A percentile compares a stretch with the other conserved stretches of the same genome.
phyloP scores from a whole-genome alignment of 2,888 invertebrate genomes.

The Cerceris ruficornis region DNA sequence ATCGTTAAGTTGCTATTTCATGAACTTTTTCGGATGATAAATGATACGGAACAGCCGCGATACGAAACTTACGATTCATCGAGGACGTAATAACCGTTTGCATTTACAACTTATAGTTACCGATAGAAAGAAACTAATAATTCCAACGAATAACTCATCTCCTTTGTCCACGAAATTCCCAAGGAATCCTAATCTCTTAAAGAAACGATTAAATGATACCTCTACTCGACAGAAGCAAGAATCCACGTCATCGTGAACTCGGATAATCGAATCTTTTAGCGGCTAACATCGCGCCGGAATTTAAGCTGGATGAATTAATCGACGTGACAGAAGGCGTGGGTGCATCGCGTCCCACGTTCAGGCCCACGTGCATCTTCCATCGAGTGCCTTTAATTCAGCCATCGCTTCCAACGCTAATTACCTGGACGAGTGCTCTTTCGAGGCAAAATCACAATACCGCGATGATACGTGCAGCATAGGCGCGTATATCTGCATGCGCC shows the following conservation, averaged over 20 bases:
- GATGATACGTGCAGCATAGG: conserved; percentile 39
- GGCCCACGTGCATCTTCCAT: conserved; percentile 69
- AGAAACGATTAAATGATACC: too few relatives aligned
- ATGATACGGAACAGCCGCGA: too few relatives aligned
- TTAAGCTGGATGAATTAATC: conserved; percentile 56
- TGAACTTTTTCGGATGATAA: too few relatives aligned
- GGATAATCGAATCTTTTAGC: conserved; percentile 29
- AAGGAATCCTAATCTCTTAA: too few relatives aligned
- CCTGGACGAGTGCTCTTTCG: conserved; percentile 37
- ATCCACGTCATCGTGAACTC: neutral
- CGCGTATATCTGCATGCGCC: neutral
- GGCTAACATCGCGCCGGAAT: conserved; percentile 48
- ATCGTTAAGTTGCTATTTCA: too few relatives aligned
- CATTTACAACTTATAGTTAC: too few relatives aligned
- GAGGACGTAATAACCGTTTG: too few relatives aligned
- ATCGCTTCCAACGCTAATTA: conserved; percentile 62
- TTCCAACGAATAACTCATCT: too few relatives aligned
- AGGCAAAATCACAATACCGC: conserved; percentile 53
- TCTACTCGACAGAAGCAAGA: too few relatives aligned
- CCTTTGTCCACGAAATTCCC: too few relatives aligned
- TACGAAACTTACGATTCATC: too few relatives aligned
- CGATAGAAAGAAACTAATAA: too few relatives aligned
- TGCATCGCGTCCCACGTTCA: conserved; percentile 65
- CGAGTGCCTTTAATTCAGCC: conserved; percentile 49
- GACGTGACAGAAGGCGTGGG: conserved; percentile 44